Conservation (phyloP, 53 echinoderm and acorn worm genomes). For the Zoroaster sp. region DNA sequence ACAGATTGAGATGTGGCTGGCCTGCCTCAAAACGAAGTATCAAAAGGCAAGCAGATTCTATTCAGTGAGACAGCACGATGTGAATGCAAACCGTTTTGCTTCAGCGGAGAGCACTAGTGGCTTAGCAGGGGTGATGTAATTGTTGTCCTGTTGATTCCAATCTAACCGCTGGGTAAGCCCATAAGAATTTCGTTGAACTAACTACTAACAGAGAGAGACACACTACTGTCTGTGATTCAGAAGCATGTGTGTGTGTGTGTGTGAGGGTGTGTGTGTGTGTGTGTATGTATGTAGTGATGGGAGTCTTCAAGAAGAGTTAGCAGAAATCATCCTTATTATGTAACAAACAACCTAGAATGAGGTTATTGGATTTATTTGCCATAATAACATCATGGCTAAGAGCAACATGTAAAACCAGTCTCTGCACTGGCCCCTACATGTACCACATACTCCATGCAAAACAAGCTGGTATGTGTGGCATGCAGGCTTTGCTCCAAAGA, state of each 20-base stretch:
- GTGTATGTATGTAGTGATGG: not conserved
- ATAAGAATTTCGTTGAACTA: not conserved
- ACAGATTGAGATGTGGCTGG: not conserved
- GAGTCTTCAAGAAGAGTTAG: not conserved
- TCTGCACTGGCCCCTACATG: not conserved
- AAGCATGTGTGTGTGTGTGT: too few species aligned
- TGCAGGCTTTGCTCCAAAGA: not conserved
- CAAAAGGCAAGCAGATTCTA: not conserved
- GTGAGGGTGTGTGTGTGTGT: too few species aligned
- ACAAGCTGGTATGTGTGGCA: constrained; percentile 33
- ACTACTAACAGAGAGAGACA: too few species aligned
- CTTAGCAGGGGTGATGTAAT: not conserved
- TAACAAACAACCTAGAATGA: not conserved
- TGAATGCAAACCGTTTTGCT: not conserved
- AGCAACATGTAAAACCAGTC: not conserved
- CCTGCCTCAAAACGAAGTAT: not conserved
- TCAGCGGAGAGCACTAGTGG: not conserved
- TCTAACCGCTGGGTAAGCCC: not conserved
- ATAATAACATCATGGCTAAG: not conserved
- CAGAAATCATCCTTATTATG: not conserved
- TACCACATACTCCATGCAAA: not conserved
- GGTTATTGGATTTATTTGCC: constrained; percentile 1
- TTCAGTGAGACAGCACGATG: not conserved
- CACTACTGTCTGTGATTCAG: not conserved
- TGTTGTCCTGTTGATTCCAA: not conserved